Base-by-base conservation (phyloP, 2,113 vertebrate genomes). In the Myotis davidii region DNA sequence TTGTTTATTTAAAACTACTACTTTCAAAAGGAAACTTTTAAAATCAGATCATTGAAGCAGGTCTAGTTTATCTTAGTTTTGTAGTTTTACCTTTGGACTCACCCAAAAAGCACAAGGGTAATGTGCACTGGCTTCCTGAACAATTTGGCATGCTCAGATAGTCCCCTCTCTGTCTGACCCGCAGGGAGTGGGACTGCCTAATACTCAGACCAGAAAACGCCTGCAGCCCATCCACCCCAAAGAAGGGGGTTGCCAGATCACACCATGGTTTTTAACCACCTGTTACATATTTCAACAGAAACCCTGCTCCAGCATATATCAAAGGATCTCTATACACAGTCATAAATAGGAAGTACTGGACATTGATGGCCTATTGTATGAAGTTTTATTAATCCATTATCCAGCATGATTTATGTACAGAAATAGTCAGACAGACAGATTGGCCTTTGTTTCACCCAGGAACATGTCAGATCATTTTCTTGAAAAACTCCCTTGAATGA, bases 71-170 rank as follows among this genome's bases (percentile, higher is more conserved):
- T 42, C 27, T 61, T 73, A 85, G 56, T 32, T 92, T 37, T 84
- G 9, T 42, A 69, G 95, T 94, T 95, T 91, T 7, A 87, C n/a
- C 72, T 90, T 93, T 61, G 65, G 77, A 76, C 27, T 69, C 34
- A 54, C 21, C 29, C 21, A 34, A 76, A 52, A 64, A 29, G 61
- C 25, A 34, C 12, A 54, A 37, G 20, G 16, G 14, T 21, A 48
- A 37, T 59, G 25, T 70, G n/a, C 59, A 29, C 34, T 72, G 79
- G n/a, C 45, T 70, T 92, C 67, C 5, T 45, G 90, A 91, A 56
- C 11, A 50, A 10, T 34, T 12, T 34, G 34, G 12, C 50, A 25
- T 17, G 3, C 32, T 69, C n/a, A 39, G 12, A 23, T 3, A n/a
- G n/a, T 13, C 73, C 6, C 9, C 54, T 17, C 42, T 29, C 21